Base-by-base conservation (phyloP, 2,888 invertebrate genomes). In the Dysmachus trigonus region DNA sequence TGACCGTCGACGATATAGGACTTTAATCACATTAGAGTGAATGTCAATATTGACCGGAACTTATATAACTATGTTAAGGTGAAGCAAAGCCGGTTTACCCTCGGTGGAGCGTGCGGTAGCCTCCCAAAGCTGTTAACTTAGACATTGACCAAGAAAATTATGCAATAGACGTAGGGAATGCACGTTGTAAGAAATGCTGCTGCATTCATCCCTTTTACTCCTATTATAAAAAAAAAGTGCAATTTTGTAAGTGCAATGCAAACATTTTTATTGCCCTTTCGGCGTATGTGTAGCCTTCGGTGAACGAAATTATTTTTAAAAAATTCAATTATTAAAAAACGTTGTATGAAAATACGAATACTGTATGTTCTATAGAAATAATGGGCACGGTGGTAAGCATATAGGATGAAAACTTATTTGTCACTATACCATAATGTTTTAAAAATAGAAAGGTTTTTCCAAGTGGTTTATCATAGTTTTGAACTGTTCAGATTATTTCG, bases 21-120 rank as follows among this genome's bases (percentile, higher is more conserved):
- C 89, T 88, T 90, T 92, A 92, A 92, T 92, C 91, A 90, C 91
- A 92, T 92, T 92, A 92, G 90, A 87, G 88, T 31, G 33, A 51
- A 86, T 41, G 72, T 86, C 83, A 30, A 71, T 86, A 86, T 86
- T 83, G 74, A 74, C 73, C 71, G n/a, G 47, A 51, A 73, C 18
- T 84, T 84, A 84, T 18, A 35, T 84, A 84, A 84, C 41, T 51
- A 15, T 27, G 47, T 47, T 22, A 62, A 62, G 22, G 62, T 62
- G 22, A 22, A 62, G 22, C 22, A 77, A 35, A 77, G 13, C 13
- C 22, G 77, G 41, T 47, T 47, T 47, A n/a, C 0, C 27, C 47
- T 5, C n/a, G 47, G 7, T 22, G 27, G 27, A 62, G 62, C 0
- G 10, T 53, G 15, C 62, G 13, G 47, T 47, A 41, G 77, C 13